Evolutionary conservation across 1,140 invertebrate genomes (phyloP), one percentile per base, ranked within the genome.

Genomic region (Cotesia glomerata): DNA sequence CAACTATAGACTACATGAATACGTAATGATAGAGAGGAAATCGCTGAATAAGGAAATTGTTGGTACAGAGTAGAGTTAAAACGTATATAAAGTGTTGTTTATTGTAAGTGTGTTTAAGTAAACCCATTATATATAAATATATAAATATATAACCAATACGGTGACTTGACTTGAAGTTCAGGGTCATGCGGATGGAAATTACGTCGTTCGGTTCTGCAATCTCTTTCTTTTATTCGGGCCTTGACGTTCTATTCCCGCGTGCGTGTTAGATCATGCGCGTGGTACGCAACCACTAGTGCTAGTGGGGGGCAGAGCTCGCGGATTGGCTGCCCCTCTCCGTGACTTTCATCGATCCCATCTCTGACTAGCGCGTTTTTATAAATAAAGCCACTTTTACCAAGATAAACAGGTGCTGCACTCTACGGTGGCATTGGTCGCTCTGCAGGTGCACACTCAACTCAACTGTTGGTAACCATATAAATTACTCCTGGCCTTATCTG

Each of bases 11-110:
- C 39, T 45, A 45, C 39, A 8, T 77, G 75, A 64, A 66, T 76
- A 69, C 71, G 34, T 69, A 69, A 69, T 59, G 56, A 36, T 66
- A 65, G 16, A 61, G 70, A 83, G 81, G 82, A 84, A 81, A 83
- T 81, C 77, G 75, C 82, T 84, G 81, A 80, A 85, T 84, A 84
- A 85, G 82, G 82, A 82, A 84, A 84, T 81, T 76, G 73, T 77
- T 79, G 75, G 61, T 79, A 75, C 34, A 68, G 56, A 62, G 68
- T 26, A 13, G 49, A 32, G 39, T 71, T 58, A 18, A 26, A 16
- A 9, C 5, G 56, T 5, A 58, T 5, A 58, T 58, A 45, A 45
- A 45, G 39, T 58, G 18, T 9, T 26, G n/a, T n/a, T n/a, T n/a
- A n/a, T n/a, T n/a, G 26, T 26, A 26, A 26, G 26, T 58, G 56